Base-by-base conservation (phyloP, 2,888 invertebrate species). In the Amorpha juglandis region DNA sequence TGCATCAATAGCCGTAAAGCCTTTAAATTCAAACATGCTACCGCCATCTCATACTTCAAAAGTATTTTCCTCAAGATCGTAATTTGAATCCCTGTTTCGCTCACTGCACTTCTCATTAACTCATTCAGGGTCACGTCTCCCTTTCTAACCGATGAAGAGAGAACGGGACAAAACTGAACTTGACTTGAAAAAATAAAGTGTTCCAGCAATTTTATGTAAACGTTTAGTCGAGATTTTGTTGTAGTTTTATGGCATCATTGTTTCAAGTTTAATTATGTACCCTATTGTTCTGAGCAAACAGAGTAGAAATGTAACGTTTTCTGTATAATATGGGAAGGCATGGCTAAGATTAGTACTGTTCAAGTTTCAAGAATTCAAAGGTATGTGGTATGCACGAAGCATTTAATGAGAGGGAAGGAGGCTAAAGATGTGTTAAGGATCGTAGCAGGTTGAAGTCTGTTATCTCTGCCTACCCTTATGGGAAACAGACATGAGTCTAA, bases 211-310 rank as follows among this genome's bases (percentile, higher is more conserved):
- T 58, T 58, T 9, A 58, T 58, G 58, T 58, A 58, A 42, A 58
- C 19, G 42, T 38, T 58, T 58, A 58, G 58, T 42, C 58, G 16
- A 19, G 58, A 58, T 58, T 58, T 58, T 58, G 53, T 53, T 8
- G 45, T n/a, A 38, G 42, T 58, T 58, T 58, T 58, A 58, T 58
- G 16, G 38, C 58, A 38, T 58, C 42, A 58, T 58, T 58, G 58
- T 58, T 58, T 38, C 38, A 42, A 58, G 58, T 58, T 58, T 58
- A 58, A 58, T 58, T 58, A 50, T 19, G 19, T 9, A 42, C 12
- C 53, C 38, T 19, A 58, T 58, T 58, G 58, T 58, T 58, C 19
- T 16, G 11, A 11, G 19, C 38, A 58, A 42, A 6, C 58, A 58
- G 58, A 58, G 58, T 58, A 42, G 19, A 58, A 58, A 58, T 19